Base-by-base conservation (phyloP, 2,797 vertebrate genomes). In the Pteronotus mesoamericanus region DNA sequence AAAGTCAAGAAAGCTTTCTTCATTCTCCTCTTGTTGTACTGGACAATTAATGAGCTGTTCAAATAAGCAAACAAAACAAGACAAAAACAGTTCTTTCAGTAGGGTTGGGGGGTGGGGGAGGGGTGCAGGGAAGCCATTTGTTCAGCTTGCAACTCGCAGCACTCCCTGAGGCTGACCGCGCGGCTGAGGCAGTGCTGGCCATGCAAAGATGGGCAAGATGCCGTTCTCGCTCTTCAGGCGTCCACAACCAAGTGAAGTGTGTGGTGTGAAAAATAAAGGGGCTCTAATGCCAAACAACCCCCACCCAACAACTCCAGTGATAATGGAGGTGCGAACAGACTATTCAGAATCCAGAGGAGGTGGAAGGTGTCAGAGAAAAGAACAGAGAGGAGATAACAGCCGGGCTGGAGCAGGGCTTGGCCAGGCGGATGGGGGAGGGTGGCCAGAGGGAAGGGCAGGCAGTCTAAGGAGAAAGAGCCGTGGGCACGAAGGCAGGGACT, bases 41-140 rank as follows among this genome's bases (percentile, higher is more conserved):
- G 66, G 26, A 75, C 18, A 57, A 39, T 5, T 2, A 37, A n/a
- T 14, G 57, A 87, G 59, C 53, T 51, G 74, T 80, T 55, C 53
- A 57, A 79, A 53, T 51, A 89, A 72, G 39, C 14, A 42, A 85
- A 80, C 18, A 22, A 75, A 75, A 46, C 6, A 44, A 84, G 79
- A 59, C 19, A 46, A 39, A 55, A 68, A 29, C 11, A 44, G 66
- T 64, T 53, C 66, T 51, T 72, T 92, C 68, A 46, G 48, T 18
- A 26, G 44, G 18, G 12, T 1, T 37, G 8, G 61, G 37, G 55
- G 1, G n/a, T n/a, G n/a, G 3, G 2, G 15, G 3, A 3, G 19
- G 6, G 75, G 32, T 14, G 32, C 12, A 5, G 46, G 57, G 48
- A 82, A 61, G 37, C 24, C 55, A 24, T 26, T 9, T 3, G 26